Evolutionary conservation across 2,888 invertebrate genomes (phyloP), one percentile per base, ranked within the genome.

Genomic region (Ypsolopha sequella): DNA sequence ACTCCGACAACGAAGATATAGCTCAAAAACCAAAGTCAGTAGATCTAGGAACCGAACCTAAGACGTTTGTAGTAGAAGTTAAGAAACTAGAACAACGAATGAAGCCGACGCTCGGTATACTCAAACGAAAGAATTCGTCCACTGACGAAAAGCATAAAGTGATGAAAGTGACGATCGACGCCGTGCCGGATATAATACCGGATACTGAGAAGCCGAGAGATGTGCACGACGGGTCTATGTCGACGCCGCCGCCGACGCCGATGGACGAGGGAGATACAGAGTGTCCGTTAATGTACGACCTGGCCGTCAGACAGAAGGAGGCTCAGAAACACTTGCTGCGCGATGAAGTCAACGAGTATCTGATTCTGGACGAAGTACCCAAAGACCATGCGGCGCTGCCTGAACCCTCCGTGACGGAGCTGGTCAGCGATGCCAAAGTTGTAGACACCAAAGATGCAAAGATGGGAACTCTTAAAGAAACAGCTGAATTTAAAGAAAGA

Each of bases 21-120:
- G 46, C 50, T 41, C 52, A 60, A 2, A 53, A 55, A 44, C 58
- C 64, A 4, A 60, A 60, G 14, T 60, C 72, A 0, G 63, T 73
- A 0, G 67, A 73, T 51, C 62, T 79, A 10, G 76, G 77, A 7
- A 59, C 67, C 1, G 80, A 80, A 54, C 80, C 84, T 7, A 65
- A 61, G 50, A 82, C 84, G 0, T 85, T 85, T 58, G 80, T 84
- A 7, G 62, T 85, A 14, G 76, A 82, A 53, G 81, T 78, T 51
- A 74, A 66, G 52, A 76, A 69, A 44, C 59, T 78, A 14, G 81
- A 81, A 60, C 75, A 76, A 51, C 70, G 75, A n/a, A 80, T 69
- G 72, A 70, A 60, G 51, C 79, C 89, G 58, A 68, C 77, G 55
- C 65, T 75, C 6, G 81, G 82, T 0, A 70, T 84, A 48, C 58